Evolutionary conservation across 2,888 invertebrate genomes (phyloP).

Genomic region (Anticlea derivata): DNA sequence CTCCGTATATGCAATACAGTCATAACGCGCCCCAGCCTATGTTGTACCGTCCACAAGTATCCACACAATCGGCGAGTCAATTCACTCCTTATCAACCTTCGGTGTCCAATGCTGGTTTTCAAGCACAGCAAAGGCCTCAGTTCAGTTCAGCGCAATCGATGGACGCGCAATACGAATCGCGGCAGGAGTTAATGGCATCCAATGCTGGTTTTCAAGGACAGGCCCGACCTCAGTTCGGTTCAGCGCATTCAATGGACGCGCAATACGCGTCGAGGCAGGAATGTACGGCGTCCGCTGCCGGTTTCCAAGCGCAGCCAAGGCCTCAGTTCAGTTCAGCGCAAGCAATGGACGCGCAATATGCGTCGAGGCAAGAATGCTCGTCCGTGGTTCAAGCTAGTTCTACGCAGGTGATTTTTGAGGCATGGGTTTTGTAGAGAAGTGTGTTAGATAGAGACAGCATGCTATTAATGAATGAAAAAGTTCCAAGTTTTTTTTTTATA

Average conservation of each 20-base stretch:
- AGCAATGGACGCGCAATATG: constrained; percentile 54
- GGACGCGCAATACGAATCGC: constrained; percentile 11
- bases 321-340: constrained; percentile 48
- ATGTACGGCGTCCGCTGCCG: constrained; percentile 41
- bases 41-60: constrained; percentile 59
- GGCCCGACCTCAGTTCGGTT: too few species aligned
- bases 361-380: constrained; percentile 61
- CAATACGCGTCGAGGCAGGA: constrained; percentile 1
- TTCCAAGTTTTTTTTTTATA: too few species aligned
- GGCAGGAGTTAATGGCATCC: constrained; percentile 7
- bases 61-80: constrained; percentile 50
- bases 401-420: constrained; percentile 52
- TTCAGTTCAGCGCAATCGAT: constrained; percentile 42
- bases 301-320: constrained; percentile 35
- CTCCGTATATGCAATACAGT: constrained; percentile 52
- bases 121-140: constrained; percentile 41
- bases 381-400: constrained; percentile 44
- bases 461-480: constrained; percentile 20
- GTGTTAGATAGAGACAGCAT: constrained; percentile 37
- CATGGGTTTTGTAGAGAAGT: constrained; percentile 21
- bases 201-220: background rate
- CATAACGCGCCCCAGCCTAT: constrained; percentile 59
- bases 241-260: constrained; percentile 8
- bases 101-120: constrained; percentile 16
- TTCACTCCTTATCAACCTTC: constrained; percentile 40